Percentiles rank a stretch among this genome's conserved stretches.
These are phyloP conservation scores for Acanthoscelides obtectus DNA, from an alignment of 2,888 invertebrate genomes.

Conservation along the genomic window DNA sequence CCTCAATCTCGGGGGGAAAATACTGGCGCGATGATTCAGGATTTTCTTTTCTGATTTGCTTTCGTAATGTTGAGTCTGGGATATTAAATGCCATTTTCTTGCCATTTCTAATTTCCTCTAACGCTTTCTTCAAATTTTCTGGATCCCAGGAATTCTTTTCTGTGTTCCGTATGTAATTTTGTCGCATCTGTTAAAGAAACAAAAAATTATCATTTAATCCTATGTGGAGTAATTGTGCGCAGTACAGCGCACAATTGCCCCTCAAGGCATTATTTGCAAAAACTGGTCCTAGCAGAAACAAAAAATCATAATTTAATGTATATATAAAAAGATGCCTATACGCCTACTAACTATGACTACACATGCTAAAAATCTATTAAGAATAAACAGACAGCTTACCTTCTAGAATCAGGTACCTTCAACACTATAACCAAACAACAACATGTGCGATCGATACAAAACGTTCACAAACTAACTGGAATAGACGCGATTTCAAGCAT, in stretches of 20 bases:
- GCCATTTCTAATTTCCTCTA: too few relatives aligned
- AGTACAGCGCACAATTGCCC: slow-evolving; percentile 1
- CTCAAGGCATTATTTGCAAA: neutral
- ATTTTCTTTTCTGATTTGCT: slow-evolving; percentile 5
- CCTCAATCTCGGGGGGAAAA: neutral
- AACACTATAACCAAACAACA: neutral
- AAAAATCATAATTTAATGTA: neutral
- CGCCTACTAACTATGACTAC: neutral
- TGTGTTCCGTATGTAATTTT: too few relatives aligned
- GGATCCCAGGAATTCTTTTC: too few relatives aligned
- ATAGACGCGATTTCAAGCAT: too few relatives aligned
- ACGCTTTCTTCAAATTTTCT: too few relatives aligned
- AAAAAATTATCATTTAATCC: too few relatives aligned
- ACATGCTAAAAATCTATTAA: too few relatives aligned
- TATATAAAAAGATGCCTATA: neutral
- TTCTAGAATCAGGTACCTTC: too few relatives aligned
- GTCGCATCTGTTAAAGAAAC: too few relatives aligned
- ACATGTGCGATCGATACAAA: neutral
- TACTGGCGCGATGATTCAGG: slow-evolving; percentile 1
- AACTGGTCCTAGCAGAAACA: neutral
- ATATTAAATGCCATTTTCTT: neutral
- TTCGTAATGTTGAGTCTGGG: slow-evolving; percentile 3
- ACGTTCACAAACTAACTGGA: too few relatives aligned
- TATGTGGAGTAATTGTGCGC: too few relatives aligned
- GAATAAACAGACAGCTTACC: too few relatives aligned